Evolutionary conservation across 2,888 invertebrate species (phyloP).

Genomic region (Drosophila cognata): DNA sequence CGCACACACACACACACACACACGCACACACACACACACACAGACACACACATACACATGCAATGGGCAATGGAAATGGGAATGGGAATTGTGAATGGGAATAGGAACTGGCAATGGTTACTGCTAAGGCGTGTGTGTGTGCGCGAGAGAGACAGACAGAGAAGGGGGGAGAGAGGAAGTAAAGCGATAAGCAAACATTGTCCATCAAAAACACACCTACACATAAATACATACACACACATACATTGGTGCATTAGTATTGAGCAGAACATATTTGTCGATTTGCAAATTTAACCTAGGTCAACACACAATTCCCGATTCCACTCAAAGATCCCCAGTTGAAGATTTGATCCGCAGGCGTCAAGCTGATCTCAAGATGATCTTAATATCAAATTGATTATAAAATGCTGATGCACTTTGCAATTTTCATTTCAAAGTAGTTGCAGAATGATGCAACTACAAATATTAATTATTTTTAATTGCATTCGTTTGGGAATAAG

Average conservation of each 20-base stretch:
- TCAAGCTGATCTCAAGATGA: slow-evolving; percentile 28
- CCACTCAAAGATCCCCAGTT: neutral
- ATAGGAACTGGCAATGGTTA: slow-evolving; percentile 13
- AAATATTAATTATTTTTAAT: neutral
- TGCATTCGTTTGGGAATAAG: neutral
- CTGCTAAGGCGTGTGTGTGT: slow-evolving; percentile 37
- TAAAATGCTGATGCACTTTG: slow-evolving; percentile 13
- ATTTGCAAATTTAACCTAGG: slow-evolving; percentile 75
- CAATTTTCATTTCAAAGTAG: neutral
- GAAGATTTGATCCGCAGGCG: slow-evolving; percentile 27
- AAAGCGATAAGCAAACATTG: slow-evolving; percentile 76
- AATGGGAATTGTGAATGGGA: neutral
- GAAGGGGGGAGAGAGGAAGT: neutral
- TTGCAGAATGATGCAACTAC: neutral
- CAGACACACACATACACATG: slow-evolving; percentile 13
- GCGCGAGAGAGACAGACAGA: neutral
- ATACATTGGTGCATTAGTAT: slow-evolving; percentile 52
- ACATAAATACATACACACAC: slow-evolving; percentile 35
- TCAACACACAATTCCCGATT: neutral
- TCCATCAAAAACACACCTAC: slow-evolving; percentile 77
- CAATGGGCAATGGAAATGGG: slow-evolving; percentile 4
- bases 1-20: neutral
- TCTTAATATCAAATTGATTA: slow-evolving; percentile 61
- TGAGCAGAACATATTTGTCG: slow-evolving; percentile 74
- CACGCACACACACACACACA: slow-evolving; percentile 5